phyloP scores from a whole-genome alignment of 2,888 invertebrate genomes.

The Hirudinaria manillensis region DNA sequence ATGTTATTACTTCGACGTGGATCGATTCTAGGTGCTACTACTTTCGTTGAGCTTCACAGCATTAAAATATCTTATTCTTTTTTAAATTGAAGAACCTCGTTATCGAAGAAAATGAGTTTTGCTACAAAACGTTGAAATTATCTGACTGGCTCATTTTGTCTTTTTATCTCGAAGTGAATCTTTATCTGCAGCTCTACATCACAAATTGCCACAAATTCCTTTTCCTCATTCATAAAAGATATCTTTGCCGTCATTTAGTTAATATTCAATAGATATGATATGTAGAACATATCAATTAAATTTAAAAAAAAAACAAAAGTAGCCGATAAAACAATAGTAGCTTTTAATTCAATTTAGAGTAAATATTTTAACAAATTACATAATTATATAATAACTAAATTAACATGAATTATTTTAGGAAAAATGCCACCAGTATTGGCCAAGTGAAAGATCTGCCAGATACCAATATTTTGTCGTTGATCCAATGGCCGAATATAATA shows the following conservation, averaged over 20 bases:
- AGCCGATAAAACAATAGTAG: background rate
- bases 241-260: background rate
- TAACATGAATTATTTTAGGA: slow-evolving; percentile 62
- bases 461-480: slow-evolving; percentile 98
- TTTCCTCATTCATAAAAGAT: too few species aligned
- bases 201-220: too few species aligned
- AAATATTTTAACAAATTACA: background rate
- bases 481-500: slow-evolving; percentile 97
- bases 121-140: too few species aligned
- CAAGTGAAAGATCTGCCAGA: slow-evolving; percentile 88
- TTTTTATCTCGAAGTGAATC: too few species aligned
- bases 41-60: too few species aligned
- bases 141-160: too few species aligned
- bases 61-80: too few species aligned
- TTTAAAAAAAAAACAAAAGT: background rate
- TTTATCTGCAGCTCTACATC: too few species aligned
- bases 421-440: slow-evolving; percentile 99
- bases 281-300: too few species aligned
- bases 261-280: background rate
- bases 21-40: too few species aligned
- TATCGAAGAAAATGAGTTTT: too few species aligned
- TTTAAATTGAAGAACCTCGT: too few species aligned
- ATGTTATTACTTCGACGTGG: background rate
- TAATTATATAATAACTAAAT: background rate
- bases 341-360: background rate